Base-by-base conservation (phyloP, 2,797 vertebrate species). In the Sus cebifrons region DNA sequence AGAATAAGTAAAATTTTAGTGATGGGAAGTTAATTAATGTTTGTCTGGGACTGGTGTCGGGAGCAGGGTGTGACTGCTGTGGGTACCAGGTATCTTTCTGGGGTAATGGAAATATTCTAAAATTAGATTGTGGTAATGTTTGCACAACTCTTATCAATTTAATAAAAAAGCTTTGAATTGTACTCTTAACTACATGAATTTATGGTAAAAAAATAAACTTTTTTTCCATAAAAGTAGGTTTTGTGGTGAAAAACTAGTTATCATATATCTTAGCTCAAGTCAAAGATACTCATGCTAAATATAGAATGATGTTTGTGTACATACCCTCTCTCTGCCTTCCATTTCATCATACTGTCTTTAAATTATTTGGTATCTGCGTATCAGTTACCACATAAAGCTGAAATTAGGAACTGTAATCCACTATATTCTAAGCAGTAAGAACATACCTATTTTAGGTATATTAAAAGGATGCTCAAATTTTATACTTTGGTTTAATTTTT, bases 401-500 rank as follows among this genome's bases (percentile, higher is more conserved):
- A 86, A 89, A 75, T 58, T 86, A 85, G 70, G 11, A 71, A 85
- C 64, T 86, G 2, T 36, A 88, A 25, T 54, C 20, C 3, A 49
- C 44, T 70, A 44, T n/a, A 71, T 82, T 56, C 8, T 84, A 92
- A 40, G 6, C 7, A 92, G 21, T 40, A 89, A 6, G 9, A 93
- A 84, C 12, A 77, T 86, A 77, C 54, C 4, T 6, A 90, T 60
- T 67, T 91, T 92, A 62, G 77, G 6, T 52, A 68, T 75, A 78
- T 86, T 81, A 95, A 52, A 11, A 18, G 0, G 21, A 70, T 17
- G 54, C 14, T 85, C 21, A 73, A 67, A 83, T 49, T 93, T 92
- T 75, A 94, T 87, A 23, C n/a, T 92, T 94, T 74, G 8, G 20
- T 60, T 94, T 94, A 75, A 64, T 74, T 95, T 92, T 78, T 74